Percentiles rank a stretch among this genome's conserved stretches.
Conservation (phyloP, 2,113 vertebrate genomes). For the Rhizomys pruinosus region DNA sequence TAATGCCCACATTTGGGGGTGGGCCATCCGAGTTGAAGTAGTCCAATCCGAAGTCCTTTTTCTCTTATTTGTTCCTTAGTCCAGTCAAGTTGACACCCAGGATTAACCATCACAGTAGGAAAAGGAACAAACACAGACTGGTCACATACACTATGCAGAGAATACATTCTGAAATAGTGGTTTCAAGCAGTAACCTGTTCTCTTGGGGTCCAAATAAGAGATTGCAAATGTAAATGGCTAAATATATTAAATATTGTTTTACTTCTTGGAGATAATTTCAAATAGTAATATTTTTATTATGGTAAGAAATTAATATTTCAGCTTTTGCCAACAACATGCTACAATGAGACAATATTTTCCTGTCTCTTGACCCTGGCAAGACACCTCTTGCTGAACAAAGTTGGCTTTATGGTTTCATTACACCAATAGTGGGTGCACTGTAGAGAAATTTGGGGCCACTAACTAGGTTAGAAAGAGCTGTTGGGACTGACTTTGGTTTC, state of each 20-base stretch:
- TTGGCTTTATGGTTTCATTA: not conserved
- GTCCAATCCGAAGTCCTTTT: too few relatives aligned
- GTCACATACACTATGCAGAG: not conserved
- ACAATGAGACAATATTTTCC: not conserved
- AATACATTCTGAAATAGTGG: not conserved
- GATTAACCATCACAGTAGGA: too few relatives aligned
- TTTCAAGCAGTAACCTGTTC: not conserved
- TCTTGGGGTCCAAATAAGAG: not conserved
- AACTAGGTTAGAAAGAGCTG: not conserved
- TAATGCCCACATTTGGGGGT: too few relatives aligned
- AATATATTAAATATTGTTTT: conserved; percentile 18
- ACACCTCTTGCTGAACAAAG: not conserved
- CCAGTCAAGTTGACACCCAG: too few relatives aligned
- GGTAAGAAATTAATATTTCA: not conserved
- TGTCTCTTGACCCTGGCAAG: not conserved
- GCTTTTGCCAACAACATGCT: not conserved
- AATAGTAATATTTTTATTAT: conserved; percentile 12
- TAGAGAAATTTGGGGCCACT: not conserved
- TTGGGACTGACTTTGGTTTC: not conserved
- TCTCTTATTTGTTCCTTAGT: too few relatives aligned
- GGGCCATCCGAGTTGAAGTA: too few relatives aligned
- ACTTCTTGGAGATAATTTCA: conserved; percentile 28
- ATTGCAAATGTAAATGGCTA: not conserved
- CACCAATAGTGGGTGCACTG: not conserved
- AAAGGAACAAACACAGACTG: not conserved